These are phyloP conservation scores for Thunnus maccoyii DNA, from an alignment of 2,113 vertebrate species.

Conservation along the genomic window DNA sequence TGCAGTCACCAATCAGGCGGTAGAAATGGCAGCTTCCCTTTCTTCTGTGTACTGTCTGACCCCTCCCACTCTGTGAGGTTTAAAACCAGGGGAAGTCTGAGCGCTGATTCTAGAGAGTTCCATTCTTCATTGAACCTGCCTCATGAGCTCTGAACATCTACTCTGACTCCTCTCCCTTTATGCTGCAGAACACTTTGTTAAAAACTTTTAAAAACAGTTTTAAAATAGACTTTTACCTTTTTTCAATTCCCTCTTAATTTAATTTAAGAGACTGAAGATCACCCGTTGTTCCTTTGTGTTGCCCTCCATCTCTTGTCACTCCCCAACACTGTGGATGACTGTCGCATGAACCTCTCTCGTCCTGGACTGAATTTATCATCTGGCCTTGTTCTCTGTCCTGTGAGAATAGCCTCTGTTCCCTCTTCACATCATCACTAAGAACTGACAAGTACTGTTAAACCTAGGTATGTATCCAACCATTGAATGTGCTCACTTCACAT, in stretches of 20 bases:
- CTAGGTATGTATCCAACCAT: slow-evolving; percentile 60
- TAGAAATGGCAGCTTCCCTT: slow-evolving; percentile 8
- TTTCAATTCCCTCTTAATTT: not conserved
- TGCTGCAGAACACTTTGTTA: not conserved
- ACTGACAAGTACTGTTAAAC: slow-evolving; percentile 36
- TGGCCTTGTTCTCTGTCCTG: slow-evolving; percentile 18
- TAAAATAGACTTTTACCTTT: not conserved
- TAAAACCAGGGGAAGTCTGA: slow-evolving; percentile 52
- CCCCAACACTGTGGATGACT: slow-evolving; percentile 21
- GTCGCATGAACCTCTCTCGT: not conserved
- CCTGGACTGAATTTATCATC: slow-evolving; percentile 55
- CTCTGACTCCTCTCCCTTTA: slow-evolving; percentile 2
- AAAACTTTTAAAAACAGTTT: not conserved
- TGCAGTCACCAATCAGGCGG: slow-evolving; percentile 57
- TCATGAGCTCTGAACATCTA: slow-evolving; percentile 1
- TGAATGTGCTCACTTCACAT: not conserved
- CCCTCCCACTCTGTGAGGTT: slow-evolving; percentile 58
- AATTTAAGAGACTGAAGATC: not conserved
- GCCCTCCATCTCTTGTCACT: slow-evolving; percentile 2
- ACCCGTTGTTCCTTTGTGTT: not conserved
- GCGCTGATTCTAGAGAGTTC: slow-evolving; percentile 50
- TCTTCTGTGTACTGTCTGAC: not conserved
- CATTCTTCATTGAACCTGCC: slow-evolving; percentile 5
- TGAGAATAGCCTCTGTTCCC: slow-evolving; percentile 33
- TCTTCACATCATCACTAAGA: slow-evolving; percentile 49